A percentile compares a stretch with the other conserved stretches of the same genome.
Evolutionary conservation across 2,888 invertebrate genomes (phyloP).

Genomic region (Iphiclides podalirius): DNA sequence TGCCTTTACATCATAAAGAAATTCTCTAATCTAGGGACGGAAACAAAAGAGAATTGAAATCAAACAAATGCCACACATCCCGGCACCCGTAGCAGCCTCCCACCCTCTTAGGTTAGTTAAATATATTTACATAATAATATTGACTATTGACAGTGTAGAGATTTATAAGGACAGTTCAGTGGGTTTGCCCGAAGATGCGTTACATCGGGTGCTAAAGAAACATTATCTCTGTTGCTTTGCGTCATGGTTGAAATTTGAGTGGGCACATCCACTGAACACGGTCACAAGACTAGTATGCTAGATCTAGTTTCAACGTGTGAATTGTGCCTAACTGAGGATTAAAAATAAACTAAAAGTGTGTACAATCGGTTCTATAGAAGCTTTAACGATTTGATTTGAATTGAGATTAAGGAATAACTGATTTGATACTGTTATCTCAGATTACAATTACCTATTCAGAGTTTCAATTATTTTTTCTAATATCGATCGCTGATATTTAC

Average conservation of each 20-base stretch:
- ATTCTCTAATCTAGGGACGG: too few relatives aligned
- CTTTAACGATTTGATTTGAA: conserved; percentile 19
- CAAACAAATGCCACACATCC: too few relatives aligned
- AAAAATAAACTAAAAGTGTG: conserved; percentile 35
- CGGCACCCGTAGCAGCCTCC: background rate
- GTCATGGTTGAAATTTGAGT: conserved; percentile 8
- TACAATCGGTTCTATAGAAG: conserved; percentile 22
- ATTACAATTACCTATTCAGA: too few relatives aligned
- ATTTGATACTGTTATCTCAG: conserved; percentile 1
- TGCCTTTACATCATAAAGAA: too few relatives aligned
- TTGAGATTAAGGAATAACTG: background rate
- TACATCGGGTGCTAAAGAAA: too few relatives aligned
- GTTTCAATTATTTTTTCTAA: too few relatives aligned
- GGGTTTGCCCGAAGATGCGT: conserved; percentile 32
- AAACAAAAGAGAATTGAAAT: too few relatives aligned
- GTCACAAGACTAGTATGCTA: conserved; percentile 66
- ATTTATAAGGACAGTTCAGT: conserved; percentile 32
- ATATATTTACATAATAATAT: conserved; percentile 27
- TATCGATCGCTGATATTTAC: background rate
- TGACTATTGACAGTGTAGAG: conserved; percentile 29
- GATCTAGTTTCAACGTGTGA: conserved; percentile 66
- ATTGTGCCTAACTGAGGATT: conserved; percentile 69
- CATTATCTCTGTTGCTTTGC: conserved; percentile 5
- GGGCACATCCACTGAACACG: conserved; percentile 40
- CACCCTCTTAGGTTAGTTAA: conserved; percentile 39